Evolutionary conservation across 2,888 invertebrate genomes (phyloP).

Genomic region (Netelia fuscicornis): DNA sequence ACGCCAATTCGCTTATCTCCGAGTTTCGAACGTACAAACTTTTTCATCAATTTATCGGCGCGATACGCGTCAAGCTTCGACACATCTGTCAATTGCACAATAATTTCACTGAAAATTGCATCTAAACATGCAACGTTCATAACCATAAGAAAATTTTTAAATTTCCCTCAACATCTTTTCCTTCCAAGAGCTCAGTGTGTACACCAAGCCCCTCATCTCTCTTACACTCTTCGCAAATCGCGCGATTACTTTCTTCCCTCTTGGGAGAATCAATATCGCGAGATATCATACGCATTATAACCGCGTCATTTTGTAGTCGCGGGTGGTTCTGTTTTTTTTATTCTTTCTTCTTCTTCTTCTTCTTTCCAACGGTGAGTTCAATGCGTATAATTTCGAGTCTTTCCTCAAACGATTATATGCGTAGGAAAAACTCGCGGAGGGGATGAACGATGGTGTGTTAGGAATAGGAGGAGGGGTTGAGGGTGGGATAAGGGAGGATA

Average conservation of each 20-base stretch:
- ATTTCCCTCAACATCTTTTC: not conserved
- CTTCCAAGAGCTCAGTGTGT: not conserved
- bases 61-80: not conserved
- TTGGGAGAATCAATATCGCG: slow-evolving; percentile 27
- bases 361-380: not conserved
- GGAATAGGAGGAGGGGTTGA: not conserved
- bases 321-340: not conserved
- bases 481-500: not conserved
- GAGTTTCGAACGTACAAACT: not conserved
- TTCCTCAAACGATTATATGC: slow-evolving; percentile 19
- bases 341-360: too few relatives aligned
- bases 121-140: not conserved
- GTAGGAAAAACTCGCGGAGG: not conserved
- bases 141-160: not conserved
- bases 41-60: not conserved
- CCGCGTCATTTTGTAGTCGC: not conserved
- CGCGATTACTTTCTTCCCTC: slow-evolving; percentile 3
- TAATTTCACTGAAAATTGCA: not conserved
- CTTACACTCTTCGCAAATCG: not conserved
- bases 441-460: not conserved
- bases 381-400: slow-evolving; percentile 49
- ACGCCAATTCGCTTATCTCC: too few relatives aligned
- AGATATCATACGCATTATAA: slow-evolving; percentile 22
- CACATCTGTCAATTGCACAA: not conserved
- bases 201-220: not conserved